Base-by-base conservation (phyloP, 2,797 vertebrate genomes). In the Cygnus olor region DNA sequence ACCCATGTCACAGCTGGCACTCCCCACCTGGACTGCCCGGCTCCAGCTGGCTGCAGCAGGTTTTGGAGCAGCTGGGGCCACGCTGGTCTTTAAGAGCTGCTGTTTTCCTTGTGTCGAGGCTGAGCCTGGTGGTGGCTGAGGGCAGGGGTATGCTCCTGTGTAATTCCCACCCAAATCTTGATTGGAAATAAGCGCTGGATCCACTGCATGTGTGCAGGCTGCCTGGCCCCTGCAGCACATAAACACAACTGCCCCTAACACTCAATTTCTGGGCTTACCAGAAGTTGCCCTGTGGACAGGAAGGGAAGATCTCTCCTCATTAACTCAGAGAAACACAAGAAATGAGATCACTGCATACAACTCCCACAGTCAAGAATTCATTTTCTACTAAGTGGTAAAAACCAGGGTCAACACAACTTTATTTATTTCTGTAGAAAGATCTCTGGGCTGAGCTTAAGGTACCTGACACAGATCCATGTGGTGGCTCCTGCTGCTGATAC, bases 121-220 rank as follows among this genome's bases (percentile, higher is more conserved):
- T 61, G 68, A 42, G 34, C 22, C 1, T 42, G 22, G 32, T 16
- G 15, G 25, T 28, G 58, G 27, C 45, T 60, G 47, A 28, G 57
- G 27, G 20, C 8, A 51, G 22, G 36, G 19, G 18, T 8, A 51
- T 2, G 1, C 8, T 64, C 20, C 32, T 34, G 58, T 28, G 3
- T 30, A 61, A 19, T 6, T 17, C 32, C 58, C 32, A 22, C 25
- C 51, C 78, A 64, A 11, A 18, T n/a, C 74, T 45, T 13, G 5
- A 44, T 8, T 24, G 69, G 32, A 34, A 91, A 56, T 9, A 1
- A 2, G 12, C 54, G 44, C 25, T 3, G 14, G 47, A 34, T 4
- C 0, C 1, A n/a, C 6, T 40, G 32, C 8, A 2, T 0, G 6
- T 3, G 5, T 2, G 10, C 56, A 2, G 15, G 44, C 60, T n/a